Conservation (phyloP, 2,888 invertebrate species). For the Heliconius aoede region DNA sequence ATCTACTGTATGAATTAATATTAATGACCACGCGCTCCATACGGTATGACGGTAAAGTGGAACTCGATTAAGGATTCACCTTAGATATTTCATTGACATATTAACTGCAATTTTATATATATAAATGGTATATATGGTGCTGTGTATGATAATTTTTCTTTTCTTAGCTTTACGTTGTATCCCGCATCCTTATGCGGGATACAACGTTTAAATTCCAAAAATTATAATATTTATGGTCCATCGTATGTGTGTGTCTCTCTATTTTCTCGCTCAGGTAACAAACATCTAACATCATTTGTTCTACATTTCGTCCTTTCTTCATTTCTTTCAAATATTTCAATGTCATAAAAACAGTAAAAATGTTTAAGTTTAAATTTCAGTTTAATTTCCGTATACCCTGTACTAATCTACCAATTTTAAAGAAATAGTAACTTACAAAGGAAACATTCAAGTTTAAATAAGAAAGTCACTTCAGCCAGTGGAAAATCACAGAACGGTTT, state of each 20-base stretch:
- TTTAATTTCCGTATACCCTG: neutral
- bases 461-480: slow-evolving; percentile 1
- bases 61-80: slow-evolving; percentile 6
- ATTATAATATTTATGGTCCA: too few relatives aligned
- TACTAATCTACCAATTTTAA: neutral
- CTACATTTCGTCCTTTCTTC: too few relatives aligned
- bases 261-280: too few relatives aligned
- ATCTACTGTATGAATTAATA: neutral
- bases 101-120: slow-evolving; percentile 8
- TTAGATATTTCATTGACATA: slow-evolving; percentile 7
- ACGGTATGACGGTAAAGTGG: slow-evolving; percentile 9
- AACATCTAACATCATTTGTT: too few relatives aligned
- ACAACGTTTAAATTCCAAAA: too few relatives aligned
- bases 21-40: slow-evolving; percentile 1
- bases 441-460: slow-evolving; percentile 16
- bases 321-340: too few relatives aligned
- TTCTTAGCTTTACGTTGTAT: neutral
- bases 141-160: neutral
- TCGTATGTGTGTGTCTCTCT: too few relatives aligned
- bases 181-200: too few relatives aligned
- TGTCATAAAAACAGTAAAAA: neutral
- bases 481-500: slow-evolving; percentile 8
- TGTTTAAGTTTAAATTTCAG: neutral
- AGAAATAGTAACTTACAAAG: slow-evolving; percentile 12
- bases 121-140: neutral